Evolutionary conservation across 2,888 invertebrate genomes (phyloP), one percentile per base, ranked within the genome.

Genomic region (Trachelus tabidus): DNA sequence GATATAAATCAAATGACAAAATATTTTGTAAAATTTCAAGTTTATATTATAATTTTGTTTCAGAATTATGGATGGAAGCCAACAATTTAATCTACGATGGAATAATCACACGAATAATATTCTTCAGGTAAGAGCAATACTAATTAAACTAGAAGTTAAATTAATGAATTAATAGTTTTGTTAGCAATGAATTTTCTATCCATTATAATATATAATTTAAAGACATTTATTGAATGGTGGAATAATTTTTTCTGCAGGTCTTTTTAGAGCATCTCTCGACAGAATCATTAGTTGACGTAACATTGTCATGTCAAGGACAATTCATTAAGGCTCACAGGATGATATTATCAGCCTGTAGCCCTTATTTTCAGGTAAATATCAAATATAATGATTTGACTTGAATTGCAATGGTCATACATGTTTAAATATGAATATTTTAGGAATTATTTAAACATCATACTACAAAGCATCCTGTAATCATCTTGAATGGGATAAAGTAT

Each of bases 31-130:
- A 30, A 56, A 23, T 23, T 56, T 23, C 0, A 56, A 56, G 23
- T 23, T 56, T 2, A 56, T 31, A 31, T 71, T 33, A 34, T 56
- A 31, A 37, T 68, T n/a, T 12, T 74, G 4, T 34, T 78, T 68
- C 73, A 73, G 75, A 75, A 56, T 68, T 34, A 34, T 12, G 68
- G 31, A 68, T 56, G 79, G 81, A 34, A 83, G 83, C 69, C 90
- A 92, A 82, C 91, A 90, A 78, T 93, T 92, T 81, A 92, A 92
- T 85, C 85, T 93, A 75, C 90, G 92, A 83, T 93, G 93, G 93
- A 93, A 92, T 82, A 93, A 92, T 83, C 92, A 93, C 77, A 89
- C 92, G n/a, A 91, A 89, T 79, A 93, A 93, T 83, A 90, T 93
- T 74, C 83, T 93, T 34, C 91, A 92, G 89, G 90, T 90, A 79